Conservation (phyloP, 2,113 vertebrate genomes). For the Genyomyrus donnyi region DNA sequence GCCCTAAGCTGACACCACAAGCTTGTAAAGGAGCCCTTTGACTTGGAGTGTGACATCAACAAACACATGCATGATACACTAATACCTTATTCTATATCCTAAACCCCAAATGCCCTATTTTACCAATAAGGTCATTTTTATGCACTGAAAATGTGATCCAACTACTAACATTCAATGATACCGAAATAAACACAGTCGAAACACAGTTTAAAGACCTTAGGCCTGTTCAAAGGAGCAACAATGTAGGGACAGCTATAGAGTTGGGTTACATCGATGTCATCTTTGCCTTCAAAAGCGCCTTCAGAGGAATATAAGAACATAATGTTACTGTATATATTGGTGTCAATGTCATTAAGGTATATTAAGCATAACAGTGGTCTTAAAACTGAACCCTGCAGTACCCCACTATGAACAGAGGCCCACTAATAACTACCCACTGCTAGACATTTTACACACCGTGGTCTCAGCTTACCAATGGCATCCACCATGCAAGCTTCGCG, state of each 20-base stretch:
- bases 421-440: no score
- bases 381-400: no score
- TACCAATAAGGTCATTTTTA: background rate
- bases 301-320: background rate
- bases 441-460: background rate
- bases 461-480: conserved; percentile 68
- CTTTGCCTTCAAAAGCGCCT: background rate
- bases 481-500: conserved; percentile 83
- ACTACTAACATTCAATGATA: background rate
- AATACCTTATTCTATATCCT: background rate
- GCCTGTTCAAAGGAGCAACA: background rate
- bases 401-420: no score
- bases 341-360: no score
- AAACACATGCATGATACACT: background rate
- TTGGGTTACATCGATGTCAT: background rate
- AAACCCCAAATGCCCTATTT: background rate
- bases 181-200: background rate
- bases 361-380: no score
- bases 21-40: background rate
- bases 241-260: background rate
- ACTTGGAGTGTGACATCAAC: background rate
- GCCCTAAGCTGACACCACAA: background rate
- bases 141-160: background rate
- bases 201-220: background rate
- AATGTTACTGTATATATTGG: no score